Evolutionary conservation across 2,888 invertebrate genomes (phyloP).

Genomic region (Phaedon cochleariae): DNA sequence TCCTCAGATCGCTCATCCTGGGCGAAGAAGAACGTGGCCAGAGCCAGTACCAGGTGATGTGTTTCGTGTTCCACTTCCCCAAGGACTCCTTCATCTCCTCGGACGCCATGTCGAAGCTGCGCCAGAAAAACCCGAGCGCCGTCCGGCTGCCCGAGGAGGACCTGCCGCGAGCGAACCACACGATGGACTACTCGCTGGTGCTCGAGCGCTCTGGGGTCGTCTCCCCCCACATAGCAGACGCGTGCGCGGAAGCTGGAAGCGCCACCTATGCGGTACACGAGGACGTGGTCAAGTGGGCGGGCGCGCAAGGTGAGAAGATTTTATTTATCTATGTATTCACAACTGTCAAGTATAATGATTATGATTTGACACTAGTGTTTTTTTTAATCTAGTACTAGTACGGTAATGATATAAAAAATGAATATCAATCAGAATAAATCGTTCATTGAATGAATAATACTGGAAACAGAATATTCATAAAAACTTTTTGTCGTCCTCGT

Average conservation of each 20-base stretch:
- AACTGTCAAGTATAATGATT: too few relatives aligned
- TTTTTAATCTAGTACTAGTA: too few relatives aligned
- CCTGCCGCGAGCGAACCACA: constrained; percentile 82
- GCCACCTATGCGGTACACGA: constrained; percentile 80
- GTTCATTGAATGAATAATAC: too few relatives aligned
- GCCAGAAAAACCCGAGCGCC: constrained; percentile 73
- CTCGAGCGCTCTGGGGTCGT: constrained; percentile 73
- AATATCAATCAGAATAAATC: too few relatives aligned
- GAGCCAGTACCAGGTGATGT: constrained; percentile 87
- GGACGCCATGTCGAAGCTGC: constrained; percentile 94
- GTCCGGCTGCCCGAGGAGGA: constrained; percentile 88
- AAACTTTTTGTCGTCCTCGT: too few relatives aligned
- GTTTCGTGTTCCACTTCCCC: constrained; percentile 88
- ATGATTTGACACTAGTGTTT: too few relatives aligned
- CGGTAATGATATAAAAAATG: too few relatives aligned
- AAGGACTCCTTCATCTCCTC: constrained; percentile 95
- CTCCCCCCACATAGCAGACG: constrained; percentile 75
- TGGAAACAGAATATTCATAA: too few relatives aligned
- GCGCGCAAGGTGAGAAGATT: constrained; percentile 71
- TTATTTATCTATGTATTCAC: too few relatives aligned
- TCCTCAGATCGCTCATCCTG: constrained; percentile 86
- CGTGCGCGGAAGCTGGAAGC: constrained; percentile 81
- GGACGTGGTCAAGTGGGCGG: constrained; percentile 83
- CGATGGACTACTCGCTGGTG: constrained; percentile 84
- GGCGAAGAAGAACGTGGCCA: constrained; percentile 94